Base-by-base conservation (phyloP, 2,797 vertebrate genomes). In the Sebastes matsubarae region DNA sequence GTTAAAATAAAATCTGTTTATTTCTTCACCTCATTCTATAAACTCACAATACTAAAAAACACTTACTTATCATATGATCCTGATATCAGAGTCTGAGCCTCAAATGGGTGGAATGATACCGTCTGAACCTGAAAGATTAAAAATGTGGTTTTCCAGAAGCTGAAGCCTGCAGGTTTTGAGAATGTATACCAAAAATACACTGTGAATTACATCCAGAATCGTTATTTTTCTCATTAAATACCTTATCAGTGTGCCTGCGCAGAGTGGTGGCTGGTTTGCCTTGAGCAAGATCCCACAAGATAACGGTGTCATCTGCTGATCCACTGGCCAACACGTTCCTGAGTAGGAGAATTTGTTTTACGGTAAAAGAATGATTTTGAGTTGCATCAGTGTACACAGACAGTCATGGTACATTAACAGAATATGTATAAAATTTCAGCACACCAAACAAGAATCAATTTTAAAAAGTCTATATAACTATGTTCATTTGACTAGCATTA, bases 51-150 rank as follows among this genome's bases (percentile, higher is more conserved):
- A 27, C 3, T 1, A 9, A 1, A 63, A 22, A 8, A 16, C 8
- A 84, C 97, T 71, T 94, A 99, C 98, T 98, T 99, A 92, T 99
- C 98, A 0, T 96, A 99, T 0, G 98, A 99, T 80, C 99, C 99
- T 34, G 98, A 97, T 89, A 99, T 84, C 13, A 99, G 96, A 11
- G 97, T 99, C 94, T 99, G 99, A 22, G 97, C 96, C 93, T 99
- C 99, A 84, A 99, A 99, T 0, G 98, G 99, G 80, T 99, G 98
- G 86, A 99, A 99, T 22, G 97, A 92, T 83, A 99, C 24, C 0
- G 98, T 98, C 90, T 99, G 99, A 27, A 99, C 98, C 98, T 99
- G 85, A 52, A 88, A 71, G 1, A 89, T 75, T 30, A 46, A 18
- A 14, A 68, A 32, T 5, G 4, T 65, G 1, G 42, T 18, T 72